These are phyloP conservation scores for Zootoca vivipara DNA, from an alignment of 2,113 vertebrate genomes.

Conservation along the genomic window DNA sequence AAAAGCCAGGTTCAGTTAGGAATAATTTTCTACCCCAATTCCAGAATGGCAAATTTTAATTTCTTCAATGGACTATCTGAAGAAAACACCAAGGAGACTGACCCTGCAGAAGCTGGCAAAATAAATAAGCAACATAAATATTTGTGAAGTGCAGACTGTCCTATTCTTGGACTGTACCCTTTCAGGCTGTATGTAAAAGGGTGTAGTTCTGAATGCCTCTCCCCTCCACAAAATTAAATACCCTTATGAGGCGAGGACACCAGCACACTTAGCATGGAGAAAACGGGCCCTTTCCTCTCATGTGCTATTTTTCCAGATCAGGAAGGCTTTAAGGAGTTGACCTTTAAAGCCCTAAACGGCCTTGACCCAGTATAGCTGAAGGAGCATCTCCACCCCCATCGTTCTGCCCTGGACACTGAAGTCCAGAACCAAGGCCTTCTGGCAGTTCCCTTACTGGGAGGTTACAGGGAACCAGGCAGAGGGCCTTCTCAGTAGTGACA, in stretches of 20 bases:
- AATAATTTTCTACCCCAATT: not conserved
- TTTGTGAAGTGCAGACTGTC: not conserved
- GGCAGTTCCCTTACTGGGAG: too few relatives aligned
- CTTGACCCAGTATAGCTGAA: too few relatives aligned
- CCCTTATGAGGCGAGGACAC: too few relatives aligned
- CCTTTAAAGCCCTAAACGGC: too few relatives aligned
- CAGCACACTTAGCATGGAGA: too few relatives aligned
- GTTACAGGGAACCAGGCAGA: too few relatives aligned
- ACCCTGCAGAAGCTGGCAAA: not conserved
- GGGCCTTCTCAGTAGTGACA: too few relatives aligned
- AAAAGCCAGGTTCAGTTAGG: not conserved
- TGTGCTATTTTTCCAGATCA: not conserved
- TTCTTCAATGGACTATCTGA: not conserved
- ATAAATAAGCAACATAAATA: not conserved
- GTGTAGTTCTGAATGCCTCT: not conserved
- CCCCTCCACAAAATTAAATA: not conserved
- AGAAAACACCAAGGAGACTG: not conserved
- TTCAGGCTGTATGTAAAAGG: not conserved
- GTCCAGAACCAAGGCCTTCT: too few relatives aligned
- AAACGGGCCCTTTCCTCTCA: not conserved
- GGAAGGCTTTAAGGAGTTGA: not conserved
- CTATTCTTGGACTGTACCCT: not conserved
- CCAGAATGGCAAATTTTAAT: not conserved
- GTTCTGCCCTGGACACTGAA: too few relatives aligned
- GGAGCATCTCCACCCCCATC: too few relatives aligned